Base-by-base conservation (phyloP, 2,113 vertebrate species). In the Ptychochromis oligacanthus region DNA sequence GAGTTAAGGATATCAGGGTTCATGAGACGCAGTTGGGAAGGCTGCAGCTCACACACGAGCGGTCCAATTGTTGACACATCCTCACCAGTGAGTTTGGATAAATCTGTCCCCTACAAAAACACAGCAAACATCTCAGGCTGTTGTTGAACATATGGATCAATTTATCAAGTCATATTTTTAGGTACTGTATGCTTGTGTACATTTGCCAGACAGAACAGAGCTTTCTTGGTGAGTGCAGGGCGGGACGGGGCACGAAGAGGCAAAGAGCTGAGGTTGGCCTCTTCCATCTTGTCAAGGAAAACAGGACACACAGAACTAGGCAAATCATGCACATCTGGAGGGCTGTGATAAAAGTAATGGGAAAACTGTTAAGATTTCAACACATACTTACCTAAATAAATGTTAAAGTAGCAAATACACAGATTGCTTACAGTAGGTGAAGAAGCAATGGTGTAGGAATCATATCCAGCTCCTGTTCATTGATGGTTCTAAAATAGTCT, bases 1-100 rank as follows among this genome's bases (percentile, higher is more conserved):
- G 64, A 24, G 15, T 89, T 93, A 34, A 90, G 78, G 67, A 90
- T 86, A 9, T 81, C 59, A 0, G 87, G 36, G 24, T 59, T 59
- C 88, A 95, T 59, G 28, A 82, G 87, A 4, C 56, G 9, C n/a
- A 96, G 87, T 34, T 91, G 82, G 22, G 79, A 79, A 4, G 93
- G 79, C 10, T 78, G 6, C 55, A 96, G 31, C 89, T 96, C 94
- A 77, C 95, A 96, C 62, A 95, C 0, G 20, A 96, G 58, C 0
- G 46, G 79, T 2, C 95, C 94, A 2, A 96, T 88, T 57, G 13
- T 81, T 67, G 34, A 36, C 36, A 95, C 57, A 9, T 94, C 85
- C 2, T 88, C 83, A 2, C 22, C 1, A 8, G 86, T 88, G 70
- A 96, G 24, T 1, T 3, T n/a, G 56, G 94, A 90, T 13, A 93